These are phyloP conservation scores for Prunella fulvescens DNA, from an alignment of 2,113 vertebrate genomes.

Conservation along the genomic window DNA sequence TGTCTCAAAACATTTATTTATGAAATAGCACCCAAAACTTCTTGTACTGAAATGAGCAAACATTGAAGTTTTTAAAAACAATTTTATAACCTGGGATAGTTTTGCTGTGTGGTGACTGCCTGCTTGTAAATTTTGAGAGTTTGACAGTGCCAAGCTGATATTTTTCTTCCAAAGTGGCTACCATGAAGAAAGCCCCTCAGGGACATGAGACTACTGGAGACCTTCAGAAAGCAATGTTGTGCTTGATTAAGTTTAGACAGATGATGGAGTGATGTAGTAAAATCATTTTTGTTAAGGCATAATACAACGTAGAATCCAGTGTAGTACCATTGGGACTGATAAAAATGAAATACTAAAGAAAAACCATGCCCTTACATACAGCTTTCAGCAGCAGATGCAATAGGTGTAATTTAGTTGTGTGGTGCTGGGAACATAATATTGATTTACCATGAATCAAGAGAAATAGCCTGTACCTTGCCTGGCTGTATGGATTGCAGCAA, in stretches of 20 bases:
- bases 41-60: background rate
- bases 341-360: conserved; percentile 53
- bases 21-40: background rate
- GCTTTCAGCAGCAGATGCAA: conserved; percentile 44
- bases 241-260: conserved; percentile 68
- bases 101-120: background rate
- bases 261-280: conserved; percentile 65
- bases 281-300: conserved; percentile 63
- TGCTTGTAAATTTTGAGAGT: conserved; percentile 11
- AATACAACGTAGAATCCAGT: conserved; percentile 7
- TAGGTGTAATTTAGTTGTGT: conserved; percentile 44
- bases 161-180: conserved; percentile 58
- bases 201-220: background rate
- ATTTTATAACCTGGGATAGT: background rate
- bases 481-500: background rate
- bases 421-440: conserved; percentile 56
- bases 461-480: conserved; percentile 23
- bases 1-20: background rate
- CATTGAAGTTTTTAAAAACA: background rate
- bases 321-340: conserved; percentile 26
- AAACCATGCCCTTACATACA: background rate
- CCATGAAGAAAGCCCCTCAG: conserved; percentile 1
- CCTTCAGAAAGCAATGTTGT: conserved; percentile 59
- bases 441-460: conserved; percentile 63
- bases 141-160: background rate